phyloP scores from a whole-genome alignment of 2,888 invertebrate genomes.

The Limulus polyphemus region DNA sequence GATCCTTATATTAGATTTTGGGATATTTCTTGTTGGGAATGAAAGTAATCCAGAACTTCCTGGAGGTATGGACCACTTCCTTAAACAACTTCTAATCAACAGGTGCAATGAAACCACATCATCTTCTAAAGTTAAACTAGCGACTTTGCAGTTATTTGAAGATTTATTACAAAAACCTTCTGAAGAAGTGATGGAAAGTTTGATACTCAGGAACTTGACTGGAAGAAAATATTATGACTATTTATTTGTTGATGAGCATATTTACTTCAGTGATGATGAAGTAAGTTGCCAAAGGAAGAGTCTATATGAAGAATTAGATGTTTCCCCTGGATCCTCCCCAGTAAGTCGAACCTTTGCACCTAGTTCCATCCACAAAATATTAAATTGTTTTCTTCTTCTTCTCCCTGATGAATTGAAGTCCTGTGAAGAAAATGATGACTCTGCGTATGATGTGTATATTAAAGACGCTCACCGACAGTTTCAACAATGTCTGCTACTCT shows the following conservation, averaged over 20 bases:
- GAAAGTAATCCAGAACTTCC: constrained; percentile 43
- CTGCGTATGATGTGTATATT: constrained; percentile 59
- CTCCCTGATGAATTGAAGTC: constrained; percentile 41
- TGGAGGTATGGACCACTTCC: constrained; percentile 40
- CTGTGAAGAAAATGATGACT: constrained; percentile 44
- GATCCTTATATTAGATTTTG: background rate
- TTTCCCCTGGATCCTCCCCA: constrained; percentile 28
- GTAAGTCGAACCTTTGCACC: constrained; percentile 42
- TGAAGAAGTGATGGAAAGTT: constrained; percentile 52
- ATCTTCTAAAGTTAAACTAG: constrained; percentile 38
- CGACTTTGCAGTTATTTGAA: constrained; percentile 41
- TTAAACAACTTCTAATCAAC: constrained; percentile 46
- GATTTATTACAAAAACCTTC: constrained; percentile 54
- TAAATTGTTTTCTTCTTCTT: constrained; percentile 51
- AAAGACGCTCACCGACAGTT: constrained; percentile 59
- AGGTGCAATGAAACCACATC: constrained; percentile 45
- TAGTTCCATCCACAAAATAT: constrained; percentile 49
- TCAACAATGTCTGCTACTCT: constrained; percentile 27
- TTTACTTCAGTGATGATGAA: constrained; percentile 42
- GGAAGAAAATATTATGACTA: constrained; percentile 44
- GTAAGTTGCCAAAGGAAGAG: constrained; percentile 5
- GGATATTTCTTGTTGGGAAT: constrained; percentile 50
- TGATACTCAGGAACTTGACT: constrained; percentile 48
- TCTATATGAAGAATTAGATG: constrained; percentile 14
- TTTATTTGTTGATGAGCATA: constrained; percentile 40